Percentiles rank a stretch among this genome's conserved stretches.
Evolutionary conservation across 37 sponge, comb jelly and placozoan species (phyloP).

Genomic region (Geodia barretti): DNA sequence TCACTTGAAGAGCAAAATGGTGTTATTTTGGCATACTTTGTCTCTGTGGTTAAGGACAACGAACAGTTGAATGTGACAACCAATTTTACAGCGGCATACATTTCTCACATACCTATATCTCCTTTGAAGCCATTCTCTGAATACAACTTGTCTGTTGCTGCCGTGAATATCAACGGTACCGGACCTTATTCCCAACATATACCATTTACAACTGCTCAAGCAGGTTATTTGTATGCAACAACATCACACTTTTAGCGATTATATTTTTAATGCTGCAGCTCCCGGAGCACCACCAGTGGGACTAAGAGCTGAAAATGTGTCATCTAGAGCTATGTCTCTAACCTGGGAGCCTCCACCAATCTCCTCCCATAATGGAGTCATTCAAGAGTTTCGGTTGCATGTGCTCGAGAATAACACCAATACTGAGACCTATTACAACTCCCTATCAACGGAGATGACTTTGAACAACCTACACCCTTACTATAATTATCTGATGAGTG

Average conservation of each 20-base stretch:
- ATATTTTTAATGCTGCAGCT: neutral
- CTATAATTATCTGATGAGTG: neutral
- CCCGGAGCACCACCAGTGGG: neutral
- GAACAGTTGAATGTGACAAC: neutral
- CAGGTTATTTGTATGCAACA: neutral
- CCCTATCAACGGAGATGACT: neutral
- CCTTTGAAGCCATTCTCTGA: slow-evolving; percentile 11
- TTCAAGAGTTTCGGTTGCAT: neutral
- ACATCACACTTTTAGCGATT: neutral
- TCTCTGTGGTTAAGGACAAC: neutral
- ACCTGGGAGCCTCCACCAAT: neutral
- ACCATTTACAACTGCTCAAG: neutral
- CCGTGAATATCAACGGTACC: neutral
- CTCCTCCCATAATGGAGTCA: neutral
- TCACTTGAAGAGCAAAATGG: slow-evolving; percentile 21
- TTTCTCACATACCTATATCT: neutral
- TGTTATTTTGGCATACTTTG: slow-evolving; percentile 2
- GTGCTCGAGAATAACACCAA: neutral
- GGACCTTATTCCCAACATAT: slow-evolving; percentile 7
- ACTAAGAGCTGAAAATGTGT: neutral
- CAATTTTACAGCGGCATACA: neutral
- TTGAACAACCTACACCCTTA: neutral
- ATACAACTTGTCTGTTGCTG: slow-evolving; percentile 4
- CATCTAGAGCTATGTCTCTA: neutral
- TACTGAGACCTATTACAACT: too few relatives aligned